Evolutionary conservation across 2,888 invertebrate genomes (phyloP).

Genomic region (Synanthedon myopaeformis): DNA sequence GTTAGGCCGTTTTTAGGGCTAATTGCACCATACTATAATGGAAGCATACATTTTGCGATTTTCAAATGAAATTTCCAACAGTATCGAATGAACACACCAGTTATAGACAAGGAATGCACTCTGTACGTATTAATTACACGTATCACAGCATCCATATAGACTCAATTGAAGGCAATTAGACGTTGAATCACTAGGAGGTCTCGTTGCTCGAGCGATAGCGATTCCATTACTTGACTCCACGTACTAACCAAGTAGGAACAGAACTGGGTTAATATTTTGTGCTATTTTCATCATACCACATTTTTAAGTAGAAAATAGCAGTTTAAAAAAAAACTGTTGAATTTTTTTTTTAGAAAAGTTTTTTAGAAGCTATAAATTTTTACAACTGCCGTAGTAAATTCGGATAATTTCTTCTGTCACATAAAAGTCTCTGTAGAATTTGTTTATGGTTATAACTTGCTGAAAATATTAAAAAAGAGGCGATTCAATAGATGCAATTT

Average conservation of each 20-base stretch:
- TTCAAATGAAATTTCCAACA: background rate
- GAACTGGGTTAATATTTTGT: background rate
- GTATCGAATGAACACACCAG: background rate
- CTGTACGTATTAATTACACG: conserved; percentile 33
- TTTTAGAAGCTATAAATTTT: too few relatives aligned
- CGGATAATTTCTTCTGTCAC: too few relatives aligned
- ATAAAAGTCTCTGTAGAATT: too few relatives aligned
- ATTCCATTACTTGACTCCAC: background rate
- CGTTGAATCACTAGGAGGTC: conserved; percentile 17
- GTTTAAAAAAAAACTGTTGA: too few relatives aligned
- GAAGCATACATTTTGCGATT: background rate
- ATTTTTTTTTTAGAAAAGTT: too few relatives aligned
- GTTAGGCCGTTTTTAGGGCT: too few relatives aligned
- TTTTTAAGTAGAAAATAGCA: too few relatives aligned
- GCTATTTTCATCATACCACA: background rate
- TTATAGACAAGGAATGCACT: conserved; percentile 5
- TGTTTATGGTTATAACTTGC: too few relatives aligned
- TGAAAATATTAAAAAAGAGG: too few relatives aligned
- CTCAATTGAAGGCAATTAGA: conserved; percentile 44
- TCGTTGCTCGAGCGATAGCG: background rate
- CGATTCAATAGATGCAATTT: too few relatives aligned
- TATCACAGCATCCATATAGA: conserved; percentile 29
- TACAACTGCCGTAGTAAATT: too few relatives aligned
- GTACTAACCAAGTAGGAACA: background rate
- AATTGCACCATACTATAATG: too few relatives aligned